phyloP scores from a whole-genome alignment of 2,113 vertebrate species.

The Mixornis gularis region DNA sequence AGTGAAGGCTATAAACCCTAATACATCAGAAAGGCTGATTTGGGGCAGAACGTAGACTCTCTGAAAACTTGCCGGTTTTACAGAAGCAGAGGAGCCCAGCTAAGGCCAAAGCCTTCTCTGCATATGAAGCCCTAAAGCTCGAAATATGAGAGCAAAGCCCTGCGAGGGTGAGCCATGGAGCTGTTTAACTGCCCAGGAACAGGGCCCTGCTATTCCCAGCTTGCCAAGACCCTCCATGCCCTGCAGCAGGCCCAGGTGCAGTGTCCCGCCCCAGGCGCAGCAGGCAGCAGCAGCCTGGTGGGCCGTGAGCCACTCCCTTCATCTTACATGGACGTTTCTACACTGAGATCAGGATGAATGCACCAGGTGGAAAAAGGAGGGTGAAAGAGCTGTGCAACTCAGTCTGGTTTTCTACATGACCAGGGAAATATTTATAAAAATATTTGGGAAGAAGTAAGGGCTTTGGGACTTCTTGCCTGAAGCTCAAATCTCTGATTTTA shows the following conservation, averaged over 20 bases:
- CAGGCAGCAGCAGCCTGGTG: neutral
- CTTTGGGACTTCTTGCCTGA: neutral
- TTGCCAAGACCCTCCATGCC: neutral
- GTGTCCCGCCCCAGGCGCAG: rapidly evolving
- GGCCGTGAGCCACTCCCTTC: rapidly evolving
- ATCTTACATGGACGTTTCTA: rapidly evolving
- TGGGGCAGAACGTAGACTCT: neutral
- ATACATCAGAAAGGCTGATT: neutral
- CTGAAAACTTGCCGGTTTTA: neutral
- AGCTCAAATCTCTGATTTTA: neutral
- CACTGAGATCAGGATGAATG: rapidly evolving
- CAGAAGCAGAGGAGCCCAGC: neutral
- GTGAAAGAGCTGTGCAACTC: neutral
- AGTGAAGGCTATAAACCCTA: neutral
- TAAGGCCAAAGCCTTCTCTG: neutral
- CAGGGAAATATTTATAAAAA: rapidly evolving
- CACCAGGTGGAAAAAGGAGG: rapidly evolving
- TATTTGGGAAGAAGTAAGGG: neutral
- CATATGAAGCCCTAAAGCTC: neutral
- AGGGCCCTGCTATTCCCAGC: neutral
- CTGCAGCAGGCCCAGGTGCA: neutral
- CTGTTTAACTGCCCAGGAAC: neutral
- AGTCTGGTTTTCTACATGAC: neutral
- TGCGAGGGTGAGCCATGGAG: neutral
- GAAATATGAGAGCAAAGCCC: neutral